Base-by-base conservation (phyloP, 2,113 vertebrate species). In the Oenanthe oenanthe region DNA sequence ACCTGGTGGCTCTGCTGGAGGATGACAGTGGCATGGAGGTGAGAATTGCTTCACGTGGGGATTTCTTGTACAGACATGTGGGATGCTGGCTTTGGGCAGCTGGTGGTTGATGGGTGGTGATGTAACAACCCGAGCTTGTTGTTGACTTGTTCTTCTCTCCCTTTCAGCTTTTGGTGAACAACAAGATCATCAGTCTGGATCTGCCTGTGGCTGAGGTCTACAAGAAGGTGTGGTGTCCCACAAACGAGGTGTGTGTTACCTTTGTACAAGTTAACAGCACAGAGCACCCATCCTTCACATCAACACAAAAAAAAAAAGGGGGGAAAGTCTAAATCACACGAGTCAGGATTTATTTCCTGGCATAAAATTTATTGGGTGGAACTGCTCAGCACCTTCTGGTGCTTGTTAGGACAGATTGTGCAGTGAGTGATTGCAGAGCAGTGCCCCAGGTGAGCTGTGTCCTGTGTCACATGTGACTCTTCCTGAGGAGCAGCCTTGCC, bases 11-110 rank as follows among this genome's bases (percentile, higher is more conserved):
- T 13, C 98, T 99, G 73, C 98, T 99, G 80, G 99, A 99, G 96
- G 99, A 99, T 5, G 99, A 99, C 98, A 99, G 99, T 13, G 99
- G 99, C 24, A 99, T 99, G 99, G 99, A 99, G 99, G 99, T 99
- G 94, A 97, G 73, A 5, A 28, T 45, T 53, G 31, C 38, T 36
- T 4, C 17, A 1, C 2, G 10, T n/a, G 47, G 58, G 36, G 5
- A 10, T 75, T 43, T 67, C 45, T 21, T 51, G 34, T n/a, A 28
- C 1, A 9, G 48, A 21, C 43, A 10, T 9, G 9, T 43, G 73
- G 12, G 42, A 31, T 4, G 11, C 86, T 13, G 6, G 34, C 50
- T 91, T 63, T 34, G 63, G 70, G 67, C 74, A 85, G 80, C 87
- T 71, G 65, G 7, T 58, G 74, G 20, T 50, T 50, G 71, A 58